phyloP scores from a whole-genome alignment of 2,113 vertebrate species.

The Riparia riparia region DNA sequence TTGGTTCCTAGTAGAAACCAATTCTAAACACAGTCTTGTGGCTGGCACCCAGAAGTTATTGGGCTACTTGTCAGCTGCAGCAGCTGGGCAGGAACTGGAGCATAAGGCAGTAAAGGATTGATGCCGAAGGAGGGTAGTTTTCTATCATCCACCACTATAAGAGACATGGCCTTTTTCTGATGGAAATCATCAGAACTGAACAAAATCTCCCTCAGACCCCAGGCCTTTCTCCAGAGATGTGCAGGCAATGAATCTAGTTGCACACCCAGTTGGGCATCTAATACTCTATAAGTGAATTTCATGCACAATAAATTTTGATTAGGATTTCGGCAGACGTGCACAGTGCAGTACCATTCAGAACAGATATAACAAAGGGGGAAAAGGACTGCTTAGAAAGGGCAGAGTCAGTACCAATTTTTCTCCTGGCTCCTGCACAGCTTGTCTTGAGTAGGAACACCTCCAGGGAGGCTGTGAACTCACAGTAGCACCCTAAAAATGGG shows the following conservation, averaged over 20 bases:
- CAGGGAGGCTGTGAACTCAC: background rate
- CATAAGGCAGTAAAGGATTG: background rate
- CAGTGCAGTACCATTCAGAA: background rate
- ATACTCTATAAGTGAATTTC: background rate
- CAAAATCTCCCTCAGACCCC: background rate
- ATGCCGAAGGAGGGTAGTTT: background rate
- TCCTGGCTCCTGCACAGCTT: background rate
- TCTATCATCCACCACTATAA: background rate
- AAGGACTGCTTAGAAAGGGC: background rate
- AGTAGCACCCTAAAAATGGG: background rate
- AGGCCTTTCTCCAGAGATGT: background rate
- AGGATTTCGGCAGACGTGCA: background rate
- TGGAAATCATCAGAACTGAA: background rate
- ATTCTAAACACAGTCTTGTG: background rate
- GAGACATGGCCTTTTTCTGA: background rate
- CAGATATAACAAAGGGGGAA: background rate
- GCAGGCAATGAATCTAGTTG: background rate
- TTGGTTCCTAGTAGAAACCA: background rate
- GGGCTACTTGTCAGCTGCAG: background rate
- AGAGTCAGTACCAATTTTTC: background rate
- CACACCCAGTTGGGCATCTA: background rate
- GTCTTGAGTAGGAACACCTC: background rate
- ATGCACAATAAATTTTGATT: slow-evolving; percentile 15
- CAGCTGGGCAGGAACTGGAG: background rate
- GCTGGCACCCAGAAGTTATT: background rate